These are phyloP conservation scores for Chrysolina americana DNA, from an alignment of 2,888 invertebrate species.

Conservation along the genomic window DNA sequence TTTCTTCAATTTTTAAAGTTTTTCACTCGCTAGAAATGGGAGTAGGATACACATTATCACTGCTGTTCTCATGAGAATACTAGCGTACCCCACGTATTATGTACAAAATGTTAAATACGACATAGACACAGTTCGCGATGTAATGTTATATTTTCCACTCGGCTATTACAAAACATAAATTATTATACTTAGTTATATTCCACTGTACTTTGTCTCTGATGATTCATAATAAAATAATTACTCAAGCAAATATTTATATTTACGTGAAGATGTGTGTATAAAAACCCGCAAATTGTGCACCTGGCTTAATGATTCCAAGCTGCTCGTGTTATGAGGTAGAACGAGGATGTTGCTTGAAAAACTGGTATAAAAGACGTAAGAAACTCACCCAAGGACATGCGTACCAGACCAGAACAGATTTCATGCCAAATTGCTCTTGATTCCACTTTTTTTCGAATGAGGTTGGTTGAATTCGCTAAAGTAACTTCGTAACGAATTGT, in stretches of 20 bases:
- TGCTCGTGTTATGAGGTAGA: slow-evolving; percentile 31
- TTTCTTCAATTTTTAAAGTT: too few species aligned
- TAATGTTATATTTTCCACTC: neutral
- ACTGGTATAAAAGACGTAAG: slow-evolving; percentile 34
- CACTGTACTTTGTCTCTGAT: neutral
- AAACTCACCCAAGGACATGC: slow-evolving; percentile 36
- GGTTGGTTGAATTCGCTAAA: neutral
- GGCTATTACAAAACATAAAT: neutral
- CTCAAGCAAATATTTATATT: slow-evolving; percentile 34
- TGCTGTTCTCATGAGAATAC: too few species aligned
- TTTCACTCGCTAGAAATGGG: too few species aligned
- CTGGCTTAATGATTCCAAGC: slow-evolving; percentile 30
- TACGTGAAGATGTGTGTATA: slow-evolving; percentile 15
- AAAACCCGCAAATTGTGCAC: slow-evolving; percentile 34
- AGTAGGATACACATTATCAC: too few species aligned
- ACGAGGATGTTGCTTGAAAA: slow-evolving; percentile 36
- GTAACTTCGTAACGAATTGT: slow-evolving; percentile 1
- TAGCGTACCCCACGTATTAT: too few species aligned
- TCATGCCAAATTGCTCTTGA: slow-evolving; percentile 28
- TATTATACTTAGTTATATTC: neutral
- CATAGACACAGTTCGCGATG: neutral
- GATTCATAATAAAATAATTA: slow-evolving; percentile 34
- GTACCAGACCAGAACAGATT: slow-evolving; percentile 41
- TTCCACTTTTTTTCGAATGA: slow-evolving; percentile 19
- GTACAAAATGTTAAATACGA: too few species aligned